A percentile compares a stretch with the other conserved stretches of the same genome.
Conservation (phyloP, 2,888 invertebrate species). For the Platycheirus albimanus region DNA sequence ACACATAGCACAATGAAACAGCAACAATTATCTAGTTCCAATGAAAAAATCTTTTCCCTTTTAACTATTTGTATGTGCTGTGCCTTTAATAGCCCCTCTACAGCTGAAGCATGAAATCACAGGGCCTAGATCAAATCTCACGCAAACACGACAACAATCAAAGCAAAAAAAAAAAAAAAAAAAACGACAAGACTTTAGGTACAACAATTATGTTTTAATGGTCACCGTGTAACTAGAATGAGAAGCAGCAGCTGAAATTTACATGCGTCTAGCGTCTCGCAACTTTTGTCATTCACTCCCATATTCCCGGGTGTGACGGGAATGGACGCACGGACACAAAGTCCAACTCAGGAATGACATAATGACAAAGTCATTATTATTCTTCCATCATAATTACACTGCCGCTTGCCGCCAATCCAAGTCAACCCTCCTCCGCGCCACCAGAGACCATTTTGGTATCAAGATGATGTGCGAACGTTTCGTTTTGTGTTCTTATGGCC, state of each 20-base stretch:
- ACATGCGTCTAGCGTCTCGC: slow-evolving; percentile 57
- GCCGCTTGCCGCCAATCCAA: background rate
- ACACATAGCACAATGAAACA: slow-evolving; percentile 1
- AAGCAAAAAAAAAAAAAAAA: background rate
- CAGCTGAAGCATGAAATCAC: slow-evolving; percentile 9
- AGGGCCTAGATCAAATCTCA: slow-evolving; percentile 41
- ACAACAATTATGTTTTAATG: slow-evolving; percentile 54
- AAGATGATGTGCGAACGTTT: slow-evolving; percentile 50
- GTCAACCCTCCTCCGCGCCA: background rate
- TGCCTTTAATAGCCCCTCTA: background rate
- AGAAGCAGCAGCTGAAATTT: slow-evolving; percentile 42
- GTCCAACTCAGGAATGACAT: slow-evolving; percentile 54
- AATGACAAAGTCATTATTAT: slow-evolving; percentile 66
- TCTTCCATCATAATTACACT: slow-evolving; percentile 54
- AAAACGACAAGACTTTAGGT: slow-evolving; percentile 13
- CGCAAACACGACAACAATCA: slow-evolving; percentile 1
- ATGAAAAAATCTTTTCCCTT: slow-evolving; percentile 17
- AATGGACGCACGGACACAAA: background rate
- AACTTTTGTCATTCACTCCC: slow-evolving; percentile 23
- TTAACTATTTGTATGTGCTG: background rate
- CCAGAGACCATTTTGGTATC: slow-evolving; percentile 2
- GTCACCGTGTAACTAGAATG: slow-evolving; percentile 3
- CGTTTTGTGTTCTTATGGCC: slow-evolving; percentile 28
- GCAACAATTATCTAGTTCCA: slow-evolving; percentile 32
- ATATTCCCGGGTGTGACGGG: too few relatives aligned